Conservation (phyloP, 2,888 invertebrate genomes). For the Andrena dorsata region DNA sequence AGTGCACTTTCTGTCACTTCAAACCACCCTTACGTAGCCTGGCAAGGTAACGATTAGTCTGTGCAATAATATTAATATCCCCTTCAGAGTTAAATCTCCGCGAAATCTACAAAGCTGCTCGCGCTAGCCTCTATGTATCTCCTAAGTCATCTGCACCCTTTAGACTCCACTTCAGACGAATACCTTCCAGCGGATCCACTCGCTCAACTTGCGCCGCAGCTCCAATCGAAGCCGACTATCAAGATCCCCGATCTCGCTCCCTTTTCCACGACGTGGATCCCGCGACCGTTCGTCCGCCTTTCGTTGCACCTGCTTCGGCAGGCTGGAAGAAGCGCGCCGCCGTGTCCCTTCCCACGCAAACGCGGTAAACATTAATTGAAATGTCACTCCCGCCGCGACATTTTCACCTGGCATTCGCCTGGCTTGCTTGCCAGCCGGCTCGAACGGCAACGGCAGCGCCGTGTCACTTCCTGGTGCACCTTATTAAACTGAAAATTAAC, state of each 20-base stretch:
- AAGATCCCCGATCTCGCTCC: neutral
- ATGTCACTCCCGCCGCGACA: slow-evolving; percentile 81
- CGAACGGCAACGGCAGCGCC: slow-evolving; percentile 30
- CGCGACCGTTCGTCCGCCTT: slow-evolving; percentile 27
- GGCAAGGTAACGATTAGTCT: no score
- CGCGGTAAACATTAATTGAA: slow-evolving; percentile 81
- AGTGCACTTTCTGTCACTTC: no score
- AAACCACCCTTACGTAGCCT: no score
- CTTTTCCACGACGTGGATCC: neutral
- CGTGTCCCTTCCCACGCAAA: slow-evolving; percentile 79
- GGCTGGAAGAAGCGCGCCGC: slow-evolving; percentile 23
- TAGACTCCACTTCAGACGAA: neutral
- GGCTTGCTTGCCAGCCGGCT: slow-evolving; percentile 18
- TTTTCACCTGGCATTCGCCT: slow-evolving; percentile 76
- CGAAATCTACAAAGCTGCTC: neutral
- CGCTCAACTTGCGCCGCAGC: neutral
- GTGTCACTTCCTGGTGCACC: slow-evolving; percentile 81
- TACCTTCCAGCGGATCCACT: neutral
- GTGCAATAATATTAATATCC: no score
- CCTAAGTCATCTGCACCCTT: neutral
- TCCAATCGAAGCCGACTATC: slow-evolving; percentile 9
- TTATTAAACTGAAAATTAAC: slow-evolving; percentile 84
- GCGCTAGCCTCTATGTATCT: no score
- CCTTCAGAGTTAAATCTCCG: no score
- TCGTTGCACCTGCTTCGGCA: slow-evolving; percentile 57